Evolutionary conservation across 2,888 invertebrate genomes (phyloP).

Genomic region (Apoda limacodes): DNA sequence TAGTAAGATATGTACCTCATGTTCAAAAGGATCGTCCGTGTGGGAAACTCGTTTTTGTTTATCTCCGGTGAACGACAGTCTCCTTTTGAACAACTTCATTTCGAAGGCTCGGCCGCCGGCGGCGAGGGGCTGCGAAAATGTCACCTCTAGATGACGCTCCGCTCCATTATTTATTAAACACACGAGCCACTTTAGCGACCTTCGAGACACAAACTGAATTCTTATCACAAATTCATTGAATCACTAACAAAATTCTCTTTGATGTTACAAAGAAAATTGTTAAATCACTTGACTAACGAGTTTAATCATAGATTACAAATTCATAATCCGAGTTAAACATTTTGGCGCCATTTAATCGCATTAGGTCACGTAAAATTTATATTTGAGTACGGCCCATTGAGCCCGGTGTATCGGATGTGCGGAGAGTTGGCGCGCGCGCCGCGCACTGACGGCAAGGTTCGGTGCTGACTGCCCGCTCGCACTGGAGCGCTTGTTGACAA

Average conservation of each 20-base stretch:
- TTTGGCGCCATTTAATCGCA: constrained; percentile 32
- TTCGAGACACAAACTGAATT: constrained; percentile 7
- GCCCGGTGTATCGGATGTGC: constrained; percentile 34
- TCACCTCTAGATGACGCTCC: constrained; percentile 31
- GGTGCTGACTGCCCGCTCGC: constrained; percentile 18
- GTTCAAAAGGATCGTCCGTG: constrained; percentile 58
- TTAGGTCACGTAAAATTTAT: constrained; percentile 22
- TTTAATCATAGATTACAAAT: constrained; percentile 17
- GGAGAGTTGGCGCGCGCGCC: constrained; percentile 52
- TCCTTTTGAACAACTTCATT: constrained; percentile 67
- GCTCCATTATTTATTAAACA: constrained; percentile 28
- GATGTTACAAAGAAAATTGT: constrained; percentile 31
- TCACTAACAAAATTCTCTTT: constrained; percentile 30
- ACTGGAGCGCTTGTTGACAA: constrained; percentile 21
- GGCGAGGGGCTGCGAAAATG: constrained; percentile 25
- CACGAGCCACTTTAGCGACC: constrained; percentile 1
- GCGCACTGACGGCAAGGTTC: constrained; percentile 40
- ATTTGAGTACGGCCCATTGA: constrained; percentile 11
- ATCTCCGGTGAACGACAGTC: constrained; percentile 60
- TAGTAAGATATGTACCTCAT: constrained; percentile 61
- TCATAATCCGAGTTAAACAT: constrained; percentile 7
- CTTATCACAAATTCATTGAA: constrained; percentile 10
- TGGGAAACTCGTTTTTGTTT: constrained; percentile 59
- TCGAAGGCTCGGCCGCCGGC: constrained; percentile 29
- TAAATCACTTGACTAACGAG: constrained; percentile 26